phyloP scores from a whole-genome alignment of 2,113 vertebrate species.

The Piprites chloris region DNA sequence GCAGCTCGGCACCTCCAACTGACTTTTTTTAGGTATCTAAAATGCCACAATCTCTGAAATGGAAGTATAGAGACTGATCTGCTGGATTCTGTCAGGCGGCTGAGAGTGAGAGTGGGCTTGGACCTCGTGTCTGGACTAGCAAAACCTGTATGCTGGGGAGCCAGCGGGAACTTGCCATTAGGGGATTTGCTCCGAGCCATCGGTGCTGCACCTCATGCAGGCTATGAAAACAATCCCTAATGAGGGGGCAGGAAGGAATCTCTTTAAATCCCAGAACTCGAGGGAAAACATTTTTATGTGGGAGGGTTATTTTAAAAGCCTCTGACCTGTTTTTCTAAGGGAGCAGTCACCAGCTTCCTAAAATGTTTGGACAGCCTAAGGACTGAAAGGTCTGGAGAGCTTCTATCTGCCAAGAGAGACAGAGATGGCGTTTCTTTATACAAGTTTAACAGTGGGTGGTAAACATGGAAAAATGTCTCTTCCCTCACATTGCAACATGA shows the following conservation, averaged over 20 bases:
- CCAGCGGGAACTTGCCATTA: neutral
- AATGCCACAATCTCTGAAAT: neutral
- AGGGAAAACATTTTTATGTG: neutral
- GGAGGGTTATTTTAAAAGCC: neutral
- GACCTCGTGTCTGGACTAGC: neutral
- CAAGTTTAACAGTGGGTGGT: neutral
- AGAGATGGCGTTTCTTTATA: neutral
- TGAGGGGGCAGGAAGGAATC: neutral
- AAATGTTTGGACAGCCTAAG: neutral
- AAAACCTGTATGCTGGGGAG: neutral
- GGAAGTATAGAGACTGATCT: neutral
- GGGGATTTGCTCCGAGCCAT: neutral
- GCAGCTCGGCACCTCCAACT: rapidly evolving
- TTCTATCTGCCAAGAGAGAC: neutral
- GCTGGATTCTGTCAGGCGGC: neutral
- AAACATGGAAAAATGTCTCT: conserved; percentile 6
- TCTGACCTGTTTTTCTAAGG: neutral
- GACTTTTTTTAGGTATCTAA: neutral
- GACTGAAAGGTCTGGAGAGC: neutral
- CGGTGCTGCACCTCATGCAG: neutral
- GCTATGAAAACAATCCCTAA: neutral
- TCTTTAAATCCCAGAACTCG: neutral
- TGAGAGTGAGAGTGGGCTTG: neutral
- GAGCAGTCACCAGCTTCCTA: neutral
- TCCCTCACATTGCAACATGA: neutral